Conservation (phyloP, 2,797 vertebrate genomes). For the Rhynchotus rufescens region DNA sequence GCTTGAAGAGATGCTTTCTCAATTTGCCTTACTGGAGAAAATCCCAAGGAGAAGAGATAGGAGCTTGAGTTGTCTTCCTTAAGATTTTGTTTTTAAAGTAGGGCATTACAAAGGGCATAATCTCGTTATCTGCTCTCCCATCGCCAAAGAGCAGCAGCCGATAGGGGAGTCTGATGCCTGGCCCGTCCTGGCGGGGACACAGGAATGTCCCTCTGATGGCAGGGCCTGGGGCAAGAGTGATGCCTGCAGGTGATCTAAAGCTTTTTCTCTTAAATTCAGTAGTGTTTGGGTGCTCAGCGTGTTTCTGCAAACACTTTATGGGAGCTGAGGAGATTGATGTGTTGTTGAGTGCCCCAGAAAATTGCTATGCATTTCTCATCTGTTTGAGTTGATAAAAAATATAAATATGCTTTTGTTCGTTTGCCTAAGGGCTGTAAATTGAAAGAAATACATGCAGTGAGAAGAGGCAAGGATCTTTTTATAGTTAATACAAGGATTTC, state of each 20-base stretch:
- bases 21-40: background rate
- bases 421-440: background rate
- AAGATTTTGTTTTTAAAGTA: background rate
- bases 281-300: background rate
- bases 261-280: background rate
- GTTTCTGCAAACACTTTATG: background rate
- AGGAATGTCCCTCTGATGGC: background rate
- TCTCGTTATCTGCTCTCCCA: background rate
- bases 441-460: background rate
- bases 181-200: fast-evolving
- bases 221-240: fast-evolving
- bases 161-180: background rate
- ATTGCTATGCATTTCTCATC: background rate
- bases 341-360: background rate
- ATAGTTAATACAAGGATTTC: background rate
- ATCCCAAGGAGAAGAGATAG: background rate
- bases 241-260: no score
- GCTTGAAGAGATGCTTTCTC: no score
- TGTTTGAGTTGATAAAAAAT: background rate
- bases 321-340: background rate
- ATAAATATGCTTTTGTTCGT: background rate
- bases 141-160: background rate
- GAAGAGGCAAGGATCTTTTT: background rate
- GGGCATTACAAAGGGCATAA: background rate
- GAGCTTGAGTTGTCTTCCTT: background rate